These are phyloP conservation scores for Cotesia typhae DNA, from an alignment of 1,140 invertebrate genomes.

Conservation along the genomic window DNA sequence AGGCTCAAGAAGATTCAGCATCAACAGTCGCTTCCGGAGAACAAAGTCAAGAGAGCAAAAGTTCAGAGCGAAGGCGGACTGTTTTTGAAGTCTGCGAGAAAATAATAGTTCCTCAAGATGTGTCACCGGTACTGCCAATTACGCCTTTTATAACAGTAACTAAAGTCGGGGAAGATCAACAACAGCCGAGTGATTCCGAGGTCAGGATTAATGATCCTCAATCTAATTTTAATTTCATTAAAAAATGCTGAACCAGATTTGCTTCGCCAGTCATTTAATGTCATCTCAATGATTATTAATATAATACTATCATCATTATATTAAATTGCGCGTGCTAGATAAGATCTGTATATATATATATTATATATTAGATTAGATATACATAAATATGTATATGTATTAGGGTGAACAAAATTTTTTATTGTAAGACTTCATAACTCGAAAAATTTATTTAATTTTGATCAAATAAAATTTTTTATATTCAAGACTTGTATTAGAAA, in stretches of 20 bases:
- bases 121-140: constrained; percentile 46
- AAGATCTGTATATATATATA: background rate
- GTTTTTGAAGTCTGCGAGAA: constrained; percentile 62
- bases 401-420: no score
- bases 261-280: no score
- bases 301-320: background rate
- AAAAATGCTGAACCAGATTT: constrained; percentile 44
- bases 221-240: constrained; percentile 38
- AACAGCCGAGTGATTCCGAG: constrained; percentile 45
- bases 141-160: constrained; percentile 59
- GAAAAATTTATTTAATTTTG: no score
- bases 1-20: constrained; percentile 17
- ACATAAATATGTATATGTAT: no score
- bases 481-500: no score
- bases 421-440: no score
- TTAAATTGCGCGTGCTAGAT: background rate
- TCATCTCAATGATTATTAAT: background rate
- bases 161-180: constrained; percentile 44
- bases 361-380: no score
- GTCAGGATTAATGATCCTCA: constrained; percentile 57
- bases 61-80: constrained; percentile 47
- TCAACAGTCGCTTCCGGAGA: background rate
- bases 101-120: constrained; percentile 54
- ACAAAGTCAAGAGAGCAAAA: constrained; percentile 15
- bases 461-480: no score